These are phyloP conservation scores for Corythornis cristatus DNA, from an alignment of 2,113 vertebrate genomes.

Conservation along the genomic window DNA sequence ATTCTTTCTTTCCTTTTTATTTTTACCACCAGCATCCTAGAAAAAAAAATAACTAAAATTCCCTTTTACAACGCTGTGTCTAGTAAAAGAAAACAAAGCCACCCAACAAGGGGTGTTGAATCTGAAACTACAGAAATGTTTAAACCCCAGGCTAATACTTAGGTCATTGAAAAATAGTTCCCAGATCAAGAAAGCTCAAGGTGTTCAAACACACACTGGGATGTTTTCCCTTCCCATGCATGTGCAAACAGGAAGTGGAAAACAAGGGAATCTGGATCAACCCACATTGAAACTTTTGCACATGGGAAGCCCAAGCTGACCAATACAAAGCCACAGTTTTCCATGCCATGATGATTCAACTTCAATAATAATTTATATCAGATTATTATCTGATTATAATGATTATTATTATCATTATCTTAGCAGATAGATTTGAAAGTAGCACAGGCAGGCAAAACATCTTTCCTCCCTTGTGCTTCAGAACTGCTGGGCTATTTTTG, in stretches of 20 bases:
- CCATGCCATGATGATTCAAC: neutral
- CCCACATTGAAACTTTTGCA: slow-evolving; percentile 77
- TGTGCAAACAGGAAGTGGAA: slow-evolving; percentile 72
- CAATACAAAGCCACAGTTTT: slow-evolving; percentile 75
- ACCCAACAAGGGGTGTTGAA: neutral
- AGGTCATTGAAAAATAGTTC: neutral
- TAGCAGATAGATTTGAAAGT: neutral
- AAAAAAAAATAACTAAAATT: neutral
- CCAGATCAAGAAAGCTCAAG: slow-evolving; percentile 71
- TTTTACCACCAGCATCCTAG: neutral
- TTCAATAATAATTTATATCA: neutral
- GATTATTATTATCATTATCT: neutral
- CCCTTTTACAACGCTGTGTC: neutral
- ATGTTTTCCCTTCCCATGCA: slow-evolving; percentile 78
- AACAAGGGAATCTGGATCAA: slow-evolving; percentile 72
- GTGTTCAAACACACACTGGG: slow-evolving; percentile 83
- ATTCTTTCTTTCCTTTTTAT: neutral
- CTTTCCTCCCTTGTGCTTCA: neutral
- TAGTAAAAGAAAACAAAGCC: neutral
- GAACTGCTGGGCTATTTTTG: neutral
- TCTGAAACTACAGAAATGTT: slow-evolving; percentile 29
- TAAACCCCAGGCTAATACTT: slow-evolving; percentile 31
- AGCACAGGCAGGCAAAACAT: neutral
- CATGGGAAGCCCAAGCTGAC: slow-evolving; percentile 74
- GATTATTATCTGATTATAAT: neutral